Evolutionary conservation across 92 coral and sea anemone genomes (phyloP).

Genomic region (Isaurus tuberculatus): DNA sequence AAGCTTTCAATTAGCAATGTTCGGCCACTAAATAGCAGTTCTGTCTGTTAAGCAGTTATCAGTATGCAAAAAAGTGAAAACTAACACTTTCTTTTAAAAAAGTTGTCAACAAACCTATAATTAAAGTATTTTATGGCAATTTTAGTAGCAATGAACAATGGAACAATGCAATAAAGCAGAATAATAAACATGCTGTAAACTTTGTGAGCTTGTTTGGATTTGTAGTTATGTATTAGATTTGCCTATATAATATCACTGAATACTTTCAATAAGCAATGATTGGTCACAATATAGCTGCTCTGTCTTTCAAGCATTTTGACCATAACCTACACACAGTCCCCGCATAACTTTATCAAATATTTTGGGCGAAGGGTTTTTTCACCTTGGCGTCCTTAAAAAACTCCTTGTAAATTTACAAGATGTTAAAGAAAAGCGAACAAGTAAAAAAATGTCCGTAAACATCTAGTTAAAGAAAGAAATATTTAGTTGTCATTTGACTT

Average conservation of each 20-base stretch:
- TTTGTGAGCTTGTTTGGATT: background rate
- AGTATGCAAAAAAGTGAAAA: background rate
- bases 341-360: slow-evolving; percentile 17
- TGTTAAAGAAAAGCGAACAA: too few species aligned
- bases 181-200: background rate
- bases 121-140: background rate
- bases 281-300: slow-evolving; percentile 15
- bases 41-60: too few species aligned
- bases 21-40: too few species aligned
- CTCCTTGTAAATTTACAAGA: too few species aligned
- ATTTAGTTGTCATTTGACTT: too few species aligned
- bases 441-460: too few species aligned
- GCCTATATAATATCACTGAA: background rate
- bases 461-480: too few species aligned
- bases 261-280: slow-evolving; percentile 5
- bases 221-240: background rate
- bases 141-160: background rate
- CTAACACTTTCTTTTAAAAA: background rate
- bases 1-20: too few species aligned
- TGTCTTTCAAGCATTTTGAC: slow-evolving; percentile 13
- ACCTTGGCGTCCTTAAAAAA: too few species aligned
- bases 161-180: slow-evolving; percentile 12
- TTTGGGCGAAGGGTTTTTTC: slow-evolving; percentile 4
- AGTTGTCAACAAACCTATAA: background rate
- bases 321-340: slow-evolving; percentile 28